Percentiles rank a stretch among this genome's conserved stretches.
Conservation (phyloP, 1,140 invertebrate genomes). For the Grapholita molesta region DNA sequence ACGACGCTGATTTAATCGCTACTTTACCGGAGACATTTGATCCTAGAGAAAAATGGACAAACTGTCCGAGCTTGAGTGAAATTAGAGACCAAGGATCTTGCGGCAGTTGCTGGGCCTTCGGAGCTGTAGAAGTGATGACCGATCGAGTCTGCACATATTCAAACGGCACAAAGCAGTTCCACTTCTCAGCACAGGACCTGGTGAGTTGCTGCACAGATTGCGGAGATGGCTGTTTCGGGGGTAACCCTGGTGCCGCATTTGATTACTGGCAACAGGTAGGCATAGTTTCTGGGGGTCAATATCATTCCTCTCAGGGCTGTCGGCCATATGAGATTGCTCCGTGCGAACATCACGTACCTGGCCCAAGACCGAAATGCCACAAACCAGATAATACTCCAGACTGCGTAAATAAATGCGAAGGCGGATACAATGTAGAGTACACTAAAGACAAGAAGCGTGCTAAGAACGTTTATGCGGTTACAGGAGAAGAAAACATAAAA, state of each 20-base stretch:
- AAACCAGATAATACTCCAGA: conserved; percentile 80
- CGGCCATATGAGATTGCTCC: conserved; percentile 87
- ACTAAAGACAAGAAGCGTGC: conserved; percentile 87
- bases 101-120: background rate
- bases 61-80: background rate
- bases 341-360: conserved; percentile 83
- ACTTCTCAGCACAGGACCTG: background rate
- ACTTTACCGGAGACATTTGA: background rate
- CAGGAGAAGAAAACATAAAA: conserved; percentile 82
- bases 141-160: background rate
- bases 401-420: conserved; percentile 84
- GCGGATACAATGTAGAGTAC: conserved; percentile 83
- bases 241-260: conserved; percentile 85
- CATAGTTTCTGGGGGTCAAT: conserved; percentile 89
- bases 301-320: conserved; percentile 85
- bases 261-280: conserved; percentile 85
- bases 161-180: background rate
- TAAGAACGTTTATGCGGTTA: conserved; percentile 82
- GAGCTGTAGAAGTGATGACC: background rate
- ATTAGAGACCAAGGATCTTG: background rate
- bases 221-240: conserved; percentile 91
- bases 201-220: conserved; percentile 80
- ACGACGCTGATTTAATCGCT: background rate
- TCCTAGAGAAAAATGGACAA: background rate
- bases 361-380: conserved; percentile 33